These are phyloP conservation scores for Apis mellifera DNA, from an alignment of 1,140 invertebrate genomes.

Conservation along the genomic window DNA sequence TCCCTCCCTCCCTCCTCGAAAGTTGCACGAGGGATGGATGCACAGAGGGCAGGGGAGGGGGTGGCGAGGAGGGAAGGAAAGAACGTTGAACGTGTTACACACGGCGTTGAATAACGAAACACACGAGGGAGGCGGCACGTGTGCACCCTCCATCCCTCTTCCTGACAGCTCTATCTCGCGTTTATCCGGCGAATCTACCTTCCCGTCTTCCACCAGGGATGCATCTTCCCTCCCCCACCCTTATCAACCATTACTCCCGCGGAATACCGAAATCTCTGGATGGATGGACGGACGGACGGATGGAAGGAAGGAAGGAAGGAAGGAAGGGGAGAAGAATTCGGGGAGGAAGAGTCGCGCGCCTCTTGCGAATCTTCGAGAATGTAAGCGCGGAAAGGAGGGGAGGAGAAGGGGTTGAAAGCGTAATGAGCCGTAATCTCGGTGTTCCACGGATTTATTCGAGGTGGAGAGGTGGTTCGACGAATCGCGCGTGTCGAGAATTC, in stretches of 20 bases:
- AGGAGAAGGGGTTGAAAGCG: constrained; percentile 23
- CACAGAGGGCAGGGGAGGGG: constrained; percentile 36
- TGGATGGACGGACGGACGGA: neutral
- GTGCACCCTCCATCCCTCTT: constrained; percentile 74
- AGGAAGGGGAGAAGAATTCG: neutral
- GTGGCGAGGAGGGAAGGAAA: neutral
- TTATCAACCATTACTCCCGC: constrained; percentile 61
- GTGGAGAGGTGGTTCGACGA: neutral
- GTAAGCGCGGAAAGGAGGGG: neutral
- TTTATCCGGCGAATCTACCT: constrained; percentile 73
- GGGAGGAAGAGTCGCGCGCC: neutral
- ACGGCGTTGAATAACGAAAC: constrained; percentile 67
- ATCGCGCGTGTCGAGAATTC: neutral
- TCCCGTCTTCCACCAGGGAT: constrained; percentile 45
- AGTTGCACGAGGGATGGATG: constrained; percentile 6
- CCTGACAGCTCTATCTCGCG: constrained; percentile 76
- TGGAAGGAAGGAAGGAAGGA: neutral
- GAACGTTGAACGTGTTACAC: constrained; percentile 47
- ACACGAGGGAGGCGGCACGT: constrained; percentile 58
- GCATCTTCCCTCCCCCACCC: constrained; percentile 45
- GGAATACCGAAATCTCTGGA: constrained; percentile 64
- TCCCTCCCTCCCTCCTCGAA: neutral
- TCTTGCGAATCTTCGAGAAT: neutral
- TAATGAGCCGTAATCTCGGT: constrained; percentile 11
- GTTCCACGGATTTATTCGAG: neutral